These are phyloP conservation scores for Metopolophium dirhodum DNA, from an alignment of 1,140 invertebrate species.

Conservation along the genomic window DNA sequence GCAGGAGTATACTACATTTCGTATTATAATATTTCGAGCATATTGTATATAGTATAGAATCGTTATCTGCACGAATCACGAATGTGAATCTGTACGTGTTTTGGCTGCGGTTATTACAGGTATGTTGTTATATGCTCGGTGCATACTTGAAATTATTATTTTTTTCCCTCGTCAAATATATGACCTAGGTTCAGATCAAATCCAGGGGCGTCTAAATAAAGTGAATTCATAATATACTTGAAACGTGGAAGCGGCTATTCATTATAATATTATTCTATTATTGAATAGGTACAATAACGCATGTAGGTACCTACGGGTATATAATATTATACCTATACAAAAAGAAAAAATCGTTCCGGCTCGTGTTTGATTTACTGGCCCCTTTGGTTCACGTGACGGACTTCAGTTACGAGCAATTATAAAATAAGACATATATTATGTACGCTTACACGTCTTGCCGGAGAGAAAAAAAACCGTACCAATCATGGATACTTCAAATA, in stretches of 20 bases:
- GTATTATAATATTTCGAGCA: not conserved
- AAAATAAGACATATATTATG: conserved; percentile 51
- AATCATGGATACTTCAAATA: conserved; percentile 41
- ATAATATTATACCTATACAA: not conserved
- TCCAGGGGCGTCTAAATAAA: conserved; percentile 10
- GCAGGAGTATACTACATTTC: not conserved
- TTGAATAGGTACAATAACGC: not conserved
- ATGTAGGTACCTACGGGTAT: too few species aligned
- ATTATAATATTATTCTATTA: not conserved
- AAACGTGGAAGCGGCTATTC: not conserved
- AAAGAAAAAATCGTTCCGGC: conserved; percentile 47
- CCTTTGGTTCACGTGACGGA: not conserved
- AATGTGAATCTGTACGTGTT: not conserved
- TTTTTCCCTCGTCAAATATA: not conserved
- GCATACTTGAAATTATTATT: not conserved
- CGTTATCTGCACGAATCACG: not conserved
- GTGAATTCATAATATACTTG: not conserved
- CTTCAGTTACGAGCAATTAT: conserved; percentile 25
- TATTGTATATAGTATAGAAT: not conserved
- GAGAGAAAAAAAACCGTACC: conserved; percentile 28
- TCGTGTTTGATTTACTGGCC: conserved; percentile 34
- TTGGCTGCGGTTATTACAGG: not conserved
- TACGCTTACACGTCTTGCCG: conserved; percentile 22
- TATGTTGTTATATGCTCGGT: not conserved
- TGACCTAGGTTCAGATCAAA: not conserved